Percentiles rank a stretch among this genome's conserved stretches.
phyloP scores from a whole-genome alignment of 1,140 invertebrate genomes.

The Drosophila tropicalis region DNA sequence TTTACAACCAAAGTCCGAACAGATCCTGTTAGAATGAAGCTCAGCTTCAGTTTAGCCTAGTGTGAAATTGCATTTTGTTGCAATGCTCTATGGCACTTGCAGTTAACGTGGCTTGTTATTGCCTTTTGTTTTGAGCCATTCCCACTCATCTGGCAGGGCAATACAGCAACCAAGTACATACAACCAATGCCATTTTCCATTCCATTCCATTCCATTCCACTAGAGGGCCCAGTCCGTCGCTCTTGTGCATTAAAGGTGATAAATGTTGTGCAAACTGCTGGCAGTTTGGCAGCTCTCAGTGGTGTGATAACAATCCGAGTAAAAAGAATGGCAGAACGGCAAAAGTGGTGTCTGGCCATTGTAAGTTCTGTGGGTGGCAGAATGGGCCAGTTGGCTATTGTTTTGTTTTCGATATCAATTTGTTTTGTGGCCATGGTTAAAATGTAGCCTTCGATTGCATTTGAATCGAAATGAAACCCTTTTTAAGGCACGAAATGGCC shows the following conservation, averaged over 20 bases:
- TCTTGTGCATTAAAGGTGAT: constrained; percentile 57
- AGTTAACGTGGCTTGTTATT: constrained; percentile 27
- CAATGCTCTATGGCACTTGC: constrained; percentile 42
- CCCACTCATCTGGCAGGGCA: neutral
- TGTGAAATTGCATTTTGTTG: constrained; percentile 72
- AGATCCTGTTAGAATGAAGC: constrained; percentile 5
- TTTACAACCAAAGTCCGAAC: constrained; percentile 14
- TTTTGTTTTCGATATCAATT: constrained; percentile 15
- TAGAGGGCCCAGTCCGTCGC: constrained; percentile 13
- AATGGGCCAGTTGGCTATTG: neutral
- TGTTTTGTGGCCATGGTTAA: constrained; percentile 7
- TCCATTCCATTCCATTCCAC: constrained; percentile 21
- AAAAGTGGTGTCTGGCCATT: neutral
- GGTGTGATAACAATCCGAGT: neutral
- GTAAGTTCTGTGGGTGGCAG: neutral
- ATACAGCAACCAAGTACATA: neutral
- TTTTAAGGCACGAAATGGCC: neutral
- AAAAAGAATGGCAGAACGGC: too few relatives aligned
- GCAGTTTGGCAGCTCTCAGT: constrained; percentile 30
- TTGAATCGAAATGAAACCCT: neutral
- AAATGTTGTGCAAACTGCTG: constrained; percentile 59
- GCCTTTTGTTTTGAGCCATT: constrained; percentile 8
- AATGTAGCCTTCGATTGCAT: constrained; percentile 7
- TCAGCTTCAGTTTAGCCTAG: constrained; percentile 49
- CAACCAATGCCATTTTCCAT: constrained; percentile 1